Conservation (phyloP, 2,113 vertebrate species). For the Rattus rattus region DNA sequence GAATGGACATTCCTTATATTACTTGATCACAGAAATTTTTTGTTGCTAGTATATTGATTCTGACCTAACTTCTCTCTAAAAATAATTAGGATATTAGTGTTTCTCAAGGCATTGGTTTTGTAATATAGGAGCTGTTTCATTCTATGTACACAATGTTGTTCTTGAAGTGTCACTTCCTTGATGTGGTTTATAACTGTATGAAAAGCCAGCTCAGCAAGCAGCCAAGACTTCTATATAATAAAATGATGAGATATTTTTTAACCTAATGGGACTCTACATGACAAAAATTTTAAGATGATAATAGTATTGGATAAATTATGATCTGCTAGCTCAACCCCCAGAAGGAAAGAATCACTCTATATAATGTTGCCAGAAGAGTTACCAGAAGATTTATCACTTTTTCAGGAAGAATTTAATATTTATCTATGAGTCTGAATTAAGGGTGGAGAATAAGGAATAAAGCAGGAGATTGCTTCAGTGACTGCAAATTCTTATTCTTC, state of each 20-base stretch:
- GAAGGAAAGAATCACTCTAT: slow-evolving; percentile 73
- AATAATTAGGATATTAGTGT: not conserved
- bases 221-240: slow-evolving; percentile 54
- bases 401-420: slow-evolving; percentile 76
- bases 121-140: slow-evolving; percentile 5
- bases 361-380: slow-evolving; percentile 65
- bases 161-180: slow-evolving; percentile 25
- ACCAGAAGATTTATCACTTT: slow-evolving; percentile 75
- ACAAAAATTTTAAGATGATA: slow-evolving; percentile 72
- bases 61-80: slow-evolving; percentile 30
- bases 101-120: slow-evolving; percentile 48
- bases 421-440: slow-evolving; percentile 64
- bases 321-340: slow-evolving; percentile 65
- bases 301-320: slow-evolving; percentile 71
- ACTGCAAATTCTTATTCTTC: slow-evolving; percentile 66
- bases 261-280: slow-evolving; percentile 45
- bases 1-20: not conserved
- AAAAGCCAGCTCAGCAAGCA: slow-evolving; percentile 63
- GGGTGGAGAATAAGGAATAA: slow-evolving; percentile 72
- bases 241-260: slow-evolving; percentile 72
- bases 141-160: slow-evolving; percentile 26
- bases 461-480: slow-evolving; percentile 71
- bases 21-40: not conserved
- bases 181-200: slow-evolving; percentile 60
- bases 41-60: not conserved